Evolutionary conservation across 2,113 vertebrate species (phyloP), one percentile per base, ranked within the genome.

Genomic region (Leptosomus discolor): DNA sequence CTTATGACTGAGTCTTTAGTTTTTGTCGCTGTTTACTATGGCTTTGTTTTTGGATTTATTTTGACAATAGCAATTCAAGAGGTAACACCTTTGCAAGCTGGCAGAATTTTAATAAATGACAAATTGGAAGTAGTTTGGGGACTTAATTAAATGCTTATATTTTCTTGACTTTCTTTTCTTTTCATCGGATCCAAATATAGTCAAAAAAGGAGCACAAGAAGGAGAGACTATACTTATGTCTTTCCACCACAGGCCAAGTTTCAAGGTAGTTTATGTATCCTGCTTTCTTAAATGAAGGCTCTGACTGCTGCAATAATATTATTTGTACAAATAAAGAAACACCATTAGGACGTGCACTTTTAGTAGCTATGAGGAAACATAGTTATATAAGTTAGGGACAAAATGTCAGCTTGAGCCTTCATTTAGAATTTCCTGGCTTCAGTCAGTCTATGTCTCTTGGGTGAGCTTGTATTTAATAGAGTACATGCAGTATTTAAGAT

Each of bases 401-500:
- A 88, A 92, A 91, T 81, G 60, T 82, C 69, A 95, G n/a, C 37
- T 84, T 90, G 58, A 93, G 64, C 17, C 45, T 95, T 78, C 73
- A 20, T 30, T 94, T 85, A 93, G 68, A 92, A 95, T 96, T 96
- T 97, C 68, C 58, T 96, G 61, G 41, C 70, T 82, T 96, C 64
- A 84, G 58, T 89, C 58, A 86, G 63, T 15, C 76, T 65, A 34
- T 36, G 26, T 92, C 81, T 94, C 81, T 93, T 63, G 88, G 53
- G 75, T 92, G 64, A 93, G 39, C 60, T 88, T 90, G 54, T 69
- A 88, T 94, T 94, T 94, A 94, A 94, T 54, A 82, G 60, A 58
- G 21, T 81, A 91, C 64, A 93, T 48, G 60, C 57, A 92, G 56
- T 90, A 91, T 91, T 92, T 93, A 85, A 85, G 70, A 94, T 50